Percentiles rank a stretch among this genome's conserved stretches.
Conservation (phyloP, 1,140 invertebrate genomes). For the Probaryconus sp. region DNA sequence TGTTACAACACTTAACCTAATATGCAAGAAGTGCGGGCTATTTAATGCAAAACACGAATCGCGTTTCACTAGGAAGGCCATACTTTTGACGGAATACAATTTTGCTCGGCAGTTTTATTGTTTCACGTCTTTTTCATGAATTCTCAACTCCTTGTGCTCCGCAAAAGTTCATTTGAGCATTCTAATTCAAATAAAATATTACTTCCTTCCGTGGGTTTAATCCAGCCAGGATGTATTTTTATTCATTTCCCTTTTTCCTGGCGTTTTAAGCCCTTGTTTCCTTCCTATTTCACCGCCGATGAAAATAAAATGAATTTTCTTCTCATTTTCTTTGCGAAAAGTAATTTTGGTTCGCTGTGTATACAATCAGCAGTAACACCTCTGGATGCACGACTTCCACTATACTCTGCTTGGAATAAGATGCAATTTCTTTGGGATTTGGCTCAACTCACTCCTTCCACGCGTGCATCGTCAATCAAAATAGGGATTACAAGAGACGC, state of each 20-base stretch:
- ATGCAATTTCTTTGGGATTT: conserved; percentile 35
- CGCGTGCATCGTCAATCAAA: conserved; percentile 41
- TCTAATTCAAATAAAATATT: conserved; percentile 53
- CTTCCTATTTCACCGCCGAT: conserved; percentile 1
- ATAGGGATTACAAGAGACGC: conserved; percentile 18
- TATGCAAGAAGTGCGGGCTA: conserved; percentile 33
- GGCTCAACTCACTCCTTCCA: conserved; percentile 19
- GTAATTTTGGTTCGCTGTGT: conserved; percentile 38
- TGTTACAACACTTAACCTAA: conserved; percentile 37
- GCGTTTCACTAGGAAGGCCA: conserved; percentile 27
- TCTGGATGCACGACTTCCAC: conserved; percentile 31
- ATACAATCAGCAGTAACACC: conserved; percentile 31
- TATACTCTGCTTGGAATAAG: conserved; percentile 22
- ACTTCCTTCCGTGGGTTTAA: conserved; percentile 11
- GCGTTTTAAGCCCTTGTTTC: not conserved
- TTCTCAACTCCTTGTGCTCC: conserved; percentile 25
- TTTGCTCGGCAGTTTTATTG: conserved; percentile 36
- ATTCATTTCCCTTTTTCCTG: conserved; percentile 2
- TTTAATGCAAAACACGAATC: conserved; percentile 54
- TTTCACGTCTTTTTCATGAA: conserved; percentile 49
- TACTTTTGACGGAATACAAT: conserved; percentile 46
- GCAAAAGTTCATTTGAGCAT: conserved; percentile 42
- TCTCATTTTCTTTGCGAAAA: conserved; percentile 43
- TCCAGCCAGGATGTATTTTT: conserved; percentile 37
- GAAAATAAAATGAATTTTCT: conserved; percentile 42